These are phyloP conservation scores for Arctopsyche grandis DNA, from an alignment of 1,140 invertebrate species.

Conservation along the genomic window DNA sequence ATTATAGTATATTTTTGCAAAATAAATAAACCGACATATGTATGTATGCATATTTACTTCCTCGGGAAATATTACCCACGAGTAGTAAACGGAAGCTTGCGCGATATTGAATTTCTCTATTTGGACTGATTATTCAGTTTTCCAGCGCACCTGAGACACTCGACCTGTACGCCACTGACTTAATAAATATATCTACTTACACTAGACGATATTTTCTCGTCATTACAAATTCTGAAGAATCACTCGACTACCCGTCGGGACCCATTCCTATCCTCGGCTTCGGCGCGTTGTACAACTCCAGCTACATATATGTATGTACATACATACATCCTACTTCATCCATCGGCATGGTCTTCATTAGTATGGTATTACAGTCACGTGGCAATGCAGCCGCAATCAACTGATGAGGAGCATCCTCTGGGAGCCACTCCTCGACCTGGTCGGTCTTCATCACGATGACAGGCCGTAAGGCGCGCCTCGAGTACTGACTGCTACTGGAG, in stretches of 20 bases:
- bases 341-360: neutral
- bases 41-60: no score
- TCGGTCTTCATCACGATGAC: neutral
- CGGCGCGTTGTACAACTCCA: no score
- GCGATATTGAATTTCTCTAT: slow-evolving; percentile 3
- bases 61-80: no score
- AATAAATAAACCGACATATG: no score
- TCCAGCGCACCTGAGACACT: neutral
- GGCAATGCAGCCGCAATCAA: slow-evolving; percentile 5
- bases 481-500: no score
- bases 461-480: neutral
- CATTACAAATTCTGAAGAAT: no score
- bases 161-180: neutral
- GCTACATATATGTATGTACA: neutral
- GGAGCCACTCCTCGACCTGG: slow-evolving; percentile 13
- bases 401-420: slow-evolving; percentile 18
- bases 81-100: neutral
- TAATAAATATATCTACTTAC: neutral
- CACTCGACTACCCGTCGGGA: neutral
- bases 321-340: neutral
- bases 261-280: neutral
- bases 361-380: slow-evolving; percentile 30
- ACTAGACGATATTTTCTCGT: no score
- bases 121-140: neutral
- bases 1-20: no score